phyloP scores from a whole-genome alignment of 2,113 vertebrate genomes.

The Apteryx mantelli region DNA sequence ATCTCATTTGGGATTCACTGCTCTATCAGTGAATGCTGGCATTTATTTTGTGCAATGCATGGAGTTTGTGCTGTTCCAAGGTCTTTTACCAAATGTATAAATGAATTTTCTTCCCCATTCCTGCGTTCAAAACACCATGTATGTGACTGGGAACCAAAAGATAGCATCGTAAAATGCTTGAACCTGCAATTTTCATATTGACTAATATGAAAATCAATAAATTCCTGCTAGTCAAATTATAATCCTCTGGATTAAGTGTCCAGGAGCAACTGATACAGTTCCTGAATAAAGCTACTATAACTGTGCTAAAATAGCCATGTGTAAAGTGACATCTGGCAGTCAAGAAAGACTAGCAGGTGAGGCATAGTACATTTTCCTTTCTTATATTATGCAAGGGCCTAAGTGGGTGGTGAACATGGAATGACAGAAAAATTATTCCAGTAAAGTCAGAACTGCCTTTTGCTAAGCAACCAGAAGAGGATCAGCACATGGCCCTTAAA shows the following conservation, averaged over 20 bases:
- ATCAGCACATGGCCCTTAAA: background rate
- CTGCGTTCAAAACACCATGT: background rate
- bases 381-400: background rate
- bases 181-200: background rate
- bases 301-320: background rate
- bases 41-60: background rate
- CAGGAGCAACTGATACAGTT: background rate
- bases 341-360: background rate
- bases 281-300: background rate
- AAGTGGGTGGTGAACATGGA: background rate
- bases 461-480: background rate
- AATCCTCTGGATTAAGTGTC: background rate
- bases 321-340: background rate
- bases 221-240: background rate
- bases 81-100: background rate
- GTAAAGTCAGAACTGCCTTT: background rate
- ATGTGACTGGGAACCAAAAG: background rate
- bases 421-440: background rate
- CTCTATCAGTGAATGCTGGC: background rate
- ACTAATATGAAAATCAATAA: background rate
- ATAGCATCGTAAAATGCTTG: background rate
- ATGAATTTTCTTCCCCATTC: background rate
- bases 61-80: background rate
- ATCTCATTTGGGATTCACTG: background rate
- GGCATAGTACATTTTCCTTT: background rate